These are phyloP conservation scores for Cyrtonyx montezumae DNA, from an alignment of 2,113 vertebrate genomes.

Conservation along the genomic window DNA sequence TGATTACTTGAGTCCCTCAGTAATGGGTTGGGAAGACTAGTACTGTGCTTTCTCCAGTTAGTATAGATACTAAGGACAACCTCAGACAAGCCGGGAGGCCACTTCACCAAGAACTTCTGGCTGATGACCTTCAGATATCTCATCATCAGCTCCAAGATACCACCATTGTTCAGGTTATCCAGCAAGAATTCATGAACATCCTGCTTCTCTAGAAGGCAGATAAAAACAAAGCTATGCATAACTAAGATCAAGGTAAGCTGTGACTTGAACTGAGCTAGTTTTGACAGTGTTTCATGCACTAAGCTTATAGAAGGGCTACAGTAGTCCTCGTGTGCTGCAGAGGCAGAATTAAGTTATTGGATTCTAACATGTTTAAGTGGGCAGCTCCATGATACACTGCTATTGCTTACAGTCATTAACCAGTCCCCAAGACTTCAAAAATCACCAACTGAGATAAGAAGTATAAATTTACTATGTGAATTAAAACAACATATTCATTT, in stretches of 20 bases:
- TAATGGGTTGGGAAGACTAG: constrained; percentile 91
- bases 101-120: constrained; percentile 88
- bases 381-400: background rate
- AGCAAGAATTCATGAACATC: constrained; percentile 92
- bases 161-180: constrained; percentile 89
- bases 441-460: background rate
- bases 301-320: background rate
- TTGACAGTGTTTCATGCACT: background rate
- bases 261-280: background rate
- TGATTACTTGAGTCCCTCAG: constrained; percentile 89
- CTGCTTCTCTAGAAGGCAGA: constrained; percentile 84
- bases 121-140: constrained; percentile 92
- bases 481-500: background rate
- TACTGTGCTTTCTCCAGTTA: constrained; percentile 92
- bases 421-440: background rate
- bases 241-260: background rate
- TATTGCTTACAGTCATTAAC: background rate
- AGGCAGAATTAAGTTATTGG: background rate
- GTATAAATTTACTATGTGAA: background rate
- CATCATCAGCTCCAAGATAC: constrained; percentile 94
- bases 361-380: background rate
- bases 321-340: background rate
- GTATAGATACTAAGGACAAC: constrained; percentile 90
- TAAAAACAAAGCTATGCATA: background rate
- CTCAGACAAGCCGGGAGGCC: constrained; percentile 87